These are phyloP conservation scores for Polydrusus cervinus DNA, from an alignment of 2,888 invertebrate species.

Conservation along the genomic window DNA sequence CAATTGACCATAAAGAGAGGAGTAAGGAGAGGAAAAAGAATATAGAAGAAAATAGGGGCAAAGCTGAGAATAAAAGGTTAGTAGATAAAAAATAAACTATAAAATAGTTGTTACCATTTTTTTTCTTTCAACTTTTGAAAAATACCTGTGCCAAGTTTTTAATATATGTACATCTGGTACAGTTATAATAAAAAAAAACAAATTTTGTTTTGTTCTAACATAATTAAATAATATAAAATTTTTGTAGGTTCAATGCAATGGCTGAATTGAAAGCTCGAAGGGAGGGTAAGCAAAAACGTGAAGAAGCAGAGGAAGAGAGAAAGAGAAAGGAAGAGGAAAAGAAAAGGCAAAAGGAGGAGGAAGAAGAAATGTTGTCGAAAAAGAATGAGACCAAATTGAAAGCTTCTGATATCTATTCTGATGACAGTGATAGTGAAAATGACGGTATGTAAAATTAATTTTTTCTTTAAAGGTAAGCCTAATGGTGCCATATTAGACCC, in stretches of 20 bases:
- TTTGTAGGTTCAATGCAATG: slow-evolving; percentile 89
- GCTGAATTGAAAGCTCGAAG: slow-evolving; percentile 91
- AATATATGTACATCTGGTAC: too few species aligned
- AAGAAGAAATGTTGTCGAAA: slow-evolving; percentile 70
- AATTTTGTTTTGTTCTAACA: too few species aligned
- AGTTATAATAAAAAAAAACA: too few species aligned
- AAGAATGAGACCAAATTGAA: slow-evolving; percentile 87
- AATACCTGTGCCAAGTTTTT: too few species aligned
- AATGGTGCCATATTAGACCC: too few species aligned
- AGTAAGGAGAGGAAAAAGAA: slow-evolving; percentile 92
- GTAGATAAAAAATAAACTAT: not conserved
- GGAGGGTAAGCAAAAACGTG: slow-evolving; percentile 84
- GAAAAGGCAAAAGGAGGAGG: slow-evolving; percentile 74
- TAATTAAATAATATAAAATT: slow-evolving; percentile 7
- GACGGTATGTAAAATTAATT: slow-evolving; percentile 61
- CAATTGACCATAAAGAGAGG: slow-evolving; percentile 82
- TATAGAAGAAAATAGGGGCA: slow-evolving; percentile 88
- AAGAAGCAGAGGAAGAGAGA: slow-evolving; percentile 77
- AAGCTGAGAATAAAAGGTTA: slow-evolving; percentile 78
- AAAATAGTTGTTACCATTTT: too few species aligned
- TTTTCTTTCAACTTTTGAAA: too few species aligned
- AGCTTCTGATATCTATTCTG: slow-evolving; percentile 96
- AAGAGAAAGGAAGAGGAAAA: slow-evolving; percentile 76
- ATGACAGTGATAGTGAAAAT: slow-evolving; percentile 84
- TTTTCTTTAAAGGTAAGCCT: too few species aligned